Base-by-base conservation (phyloP, 2,797 vertebrate species). In the Myotis daubentonii region DNA sequence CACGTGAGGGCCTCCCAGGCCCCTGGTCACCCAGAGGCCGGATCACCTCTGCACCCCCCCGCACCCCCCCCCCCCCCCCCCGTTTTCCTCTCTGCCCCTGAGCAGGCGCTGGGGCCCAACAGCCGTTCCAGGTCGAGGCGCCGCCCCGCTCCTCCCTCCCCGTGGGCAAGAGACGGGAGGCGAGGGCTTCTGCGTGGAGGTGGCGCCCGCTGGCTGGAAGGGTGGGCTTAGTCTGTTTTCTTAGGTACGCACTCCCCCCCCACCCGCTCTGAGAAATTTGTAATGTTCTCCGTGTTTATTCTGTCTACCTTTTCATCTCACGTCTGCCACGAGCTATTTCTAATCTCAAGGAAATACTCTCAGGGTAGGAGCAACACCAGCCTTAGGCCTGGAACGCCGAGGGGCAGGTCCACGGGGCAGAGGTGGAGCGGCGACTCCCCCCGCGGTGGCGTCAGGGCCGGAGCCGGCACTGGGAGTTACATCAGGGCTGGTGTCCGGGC, bases 121-220 rank as follows among this genome's bases (percentile, higher is more conserved):
- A 49, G 3, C 28, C 23, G n/a, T 17, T 49, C 28, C 23, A 6
- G 53, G 9, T 33, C 11, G 68, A 28, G 41, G 8, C 22, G 49
- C 12, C 62, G 6, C 6, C 49, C 49, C n/a, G 1, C 57, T 5
- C 22, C 30, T 33, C 0, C 0, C 60, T 55, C 68, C 44, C 17
- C 0, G 11, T 9, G 38, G 49, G 38, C 4, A 28, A 22, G 38
- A 44, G 55, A 16, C 8, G 12, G 20, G 53, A 19, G 44, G 44
- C 0, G 5, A 30, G 17, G 15, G 13, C 6, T 60, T 12, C 30
- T 11, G 4, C 1, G 3, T 36, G 70, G 53, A 0, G 20, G 3
- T 23, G 12, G 36, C 1, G 2, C 33, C 12, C 13, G 3, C 47
- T 0, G 28, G 62, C 38, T n/a, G 72, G 10, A 17, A 25, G 72